Evolutionary conservation across 2,113 vertebrate species (phyloP).

Genomic region (Gopherus evgoodei): DNA sequence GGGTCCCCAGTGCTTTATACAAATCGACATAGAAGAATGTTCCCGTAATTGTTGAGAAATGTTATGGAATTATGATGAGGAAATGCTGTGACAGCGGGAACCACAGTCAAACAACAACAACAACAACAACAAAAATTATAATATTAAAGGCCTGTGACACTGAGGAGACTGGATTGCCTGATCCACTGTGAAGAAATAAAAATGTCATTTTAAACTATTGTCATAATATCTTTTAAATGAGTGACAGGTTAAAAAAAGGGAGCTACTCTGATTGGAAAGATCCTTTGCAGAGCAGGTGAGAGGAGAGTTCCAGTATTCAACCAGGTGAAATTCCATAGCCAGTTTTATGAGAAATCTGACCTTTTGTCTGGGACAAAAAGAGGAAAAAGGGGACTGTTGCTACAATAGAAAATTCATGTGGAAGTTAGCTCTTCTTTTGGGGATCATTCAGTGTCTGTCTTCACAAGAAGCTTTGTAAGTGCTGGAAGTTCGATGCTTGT

Average conservation of each 20-base stretch:
- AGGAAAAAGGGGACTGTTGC: background rate
- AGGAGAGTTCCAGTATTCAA: background rate
- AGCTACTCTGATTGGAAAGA: background rate
- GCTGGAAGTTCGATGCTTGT: background rate
- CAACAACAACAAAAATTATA: background rate
- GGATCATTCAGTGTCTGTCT: background rate
- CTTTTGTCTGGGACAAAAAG: background rate
- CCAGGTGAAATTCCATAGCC: background rate
- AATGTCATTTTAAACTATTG: background rate
- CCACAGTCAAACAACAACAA: background rate
- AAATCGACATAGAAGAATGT: background rate
- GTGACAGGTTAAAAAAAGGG: background rate
- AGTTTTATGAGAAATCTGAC: background rate
- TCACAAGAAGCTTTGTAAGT: background rate
- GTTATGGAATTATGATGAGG: background rate
- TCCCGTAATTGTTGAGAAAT: background rate
- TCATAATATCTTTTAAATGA: background rate
- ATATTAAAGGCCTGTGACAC: background rate
- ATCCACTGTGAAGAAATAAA: background rate
- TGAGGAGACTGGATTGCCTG: background rate
- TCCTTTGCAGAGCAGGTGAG: background rate
- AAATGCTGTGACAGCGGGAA: background rate
- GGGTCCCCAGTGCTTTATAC: background rate
- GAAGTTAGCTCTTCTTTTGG: background rate
- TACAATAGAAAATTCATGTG: background rate